Conservation (phyloP, 2,797 vertebrate genomes). For the Sciaenops ocellatus region DNA sequence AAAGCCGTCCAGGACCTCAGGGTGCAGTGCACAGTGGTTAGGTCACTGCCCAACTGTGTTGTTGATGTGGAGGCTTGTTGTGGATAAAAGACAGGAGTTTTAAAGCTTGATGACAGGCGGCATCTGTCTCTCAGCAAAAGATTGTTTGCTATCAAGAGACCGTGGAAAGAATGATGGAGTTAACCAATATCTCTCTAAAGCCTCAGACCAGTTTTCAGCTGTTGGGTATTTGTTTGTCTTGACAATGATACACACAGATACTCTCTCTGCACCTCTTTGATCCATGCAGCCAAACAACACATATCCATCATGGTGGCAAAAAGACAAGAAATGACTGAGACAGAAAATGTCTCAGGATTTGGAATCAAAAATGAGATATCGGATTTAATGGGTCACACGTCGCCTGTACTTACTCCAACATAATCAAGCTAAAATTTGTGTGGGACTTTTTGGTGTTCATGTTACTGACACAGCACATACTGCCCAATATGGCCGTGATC, state of each 20-base stretch:
- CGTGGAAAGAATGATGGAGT: constrained; percentile 14
- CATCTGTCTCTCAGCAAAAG: not conserved
- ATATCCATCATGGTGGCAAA: constrained; percentile 19
- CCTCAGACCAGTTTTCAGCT: constrained; percentile 34
- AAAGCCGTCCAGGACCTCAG: constrained; percentile 21
- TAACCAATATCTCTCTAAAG: not conserved
- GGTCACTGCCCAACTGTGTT: constrained; percentile 26
- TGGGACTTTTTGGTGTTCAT: constrained; percentile 7
- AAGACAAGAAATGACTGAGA: constrained; percentile 4
- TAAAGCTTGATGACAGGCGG: constrained; percentile 25
- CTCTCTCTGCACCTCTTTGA: constrained; percentile 11
- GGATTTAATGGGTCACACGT: constrained; percentile 44
- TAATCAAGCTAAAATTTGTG: constrained; percentile 20
- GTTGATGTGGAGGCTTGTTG: constrained; percentile 38
- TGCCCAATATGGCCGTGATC: constrained; percentile 13
- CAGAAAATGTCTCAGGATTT: constrained; percentile 34
- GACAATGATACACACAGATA: constrained; percentile 28
- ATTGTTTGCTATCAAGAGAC: constrained; percentile 14
- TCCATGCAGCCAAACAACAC: constrained; percentile 30
- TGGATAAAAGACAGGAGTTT: constrained; percentile 37
- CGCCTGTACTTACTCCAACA: constrained; percentile 8
- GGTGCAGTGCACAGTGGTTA: constrained; percentile 7
- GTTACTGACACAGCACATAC: constrained; percentile 17
- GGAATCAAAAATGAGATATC: constrained; percentile 26
- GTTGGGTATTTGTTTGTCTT: constrained; percentile 50